These are phyloP conservation scores for Brachionus rotundiformis DNA, from an alignment of 1,140 invertebrate genomes.

Conservation along the genomic window DNA sequence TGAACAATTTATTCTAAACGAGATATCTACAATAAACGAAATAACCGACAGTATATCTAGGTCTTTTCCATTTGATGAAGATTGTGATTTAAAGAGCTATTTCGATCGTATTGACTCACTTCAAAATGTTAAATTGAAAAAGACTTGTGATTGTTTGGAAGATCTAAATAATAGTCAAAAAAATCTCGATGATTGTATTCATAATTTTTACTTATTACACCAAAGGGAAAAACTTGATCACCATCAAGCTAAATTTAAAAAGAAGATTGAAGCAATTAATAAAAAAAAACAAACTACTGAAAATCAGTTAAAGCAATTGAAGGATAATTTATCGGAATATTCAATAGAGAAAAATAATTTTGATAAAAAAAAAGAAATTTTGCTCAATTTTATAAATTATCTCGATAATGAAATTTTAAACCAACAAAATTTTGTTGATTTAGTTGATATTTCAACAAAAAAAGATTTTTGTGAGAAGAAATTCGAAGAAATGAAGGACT, in stretches of 20 bases:
- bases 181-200: background rate
- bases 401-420: background rate
- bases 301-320: background rate
- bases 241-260: background rate
- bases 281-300: background rate
- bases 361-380: background rate
- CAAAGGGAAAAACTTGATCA: background rate
- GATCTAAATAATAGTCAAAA: background rate
- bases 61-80: background rate
- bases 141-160: background rate
- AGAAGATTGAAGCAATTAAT: background rate
- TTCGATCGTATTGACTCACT: background rate
- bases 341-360: background rate
- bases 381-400: background rate
- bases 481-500: background rate
- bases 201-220: background rate
- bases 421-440: background rate
- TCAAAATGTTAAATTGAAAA: background rate
- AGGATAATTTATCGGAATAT: background rate
- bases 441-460: background rate
- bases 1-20: too few species aligned
- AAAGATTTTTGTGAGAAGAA: background rate
- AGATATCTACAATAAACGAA: background rate
- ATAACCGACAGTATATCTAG: background rate
- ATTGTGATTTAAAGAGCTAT: background rate